phyloP scores from a whole-genome alignment of 2,113 vertebrate species.

The Aspiorhynchus laticeps region DNA sequence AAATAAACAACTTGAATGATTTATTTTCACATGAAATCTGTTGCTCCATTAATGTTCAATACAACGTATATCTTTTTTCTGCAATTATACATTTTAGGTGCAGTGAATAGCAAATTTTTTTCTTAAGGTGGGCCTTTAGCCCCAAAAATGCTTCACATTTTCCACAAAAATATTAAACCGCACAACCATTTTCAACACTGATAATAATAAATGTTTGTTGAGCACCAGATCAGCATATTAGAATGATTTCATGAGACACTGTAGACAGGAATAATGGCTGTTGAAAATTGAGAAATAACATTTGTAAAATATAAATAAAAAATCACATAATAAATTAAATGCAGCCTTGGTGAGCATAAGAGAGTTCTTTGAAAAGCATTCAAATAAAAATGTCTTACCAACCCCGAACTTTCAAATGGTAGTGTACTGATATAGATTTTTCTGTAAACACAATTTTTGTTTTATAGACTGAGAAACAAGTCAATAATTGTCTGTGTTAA shows the following conservation, averaged over 20 bases:
- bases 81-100: too few species aligned
- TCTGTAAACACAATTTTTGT: neutral
- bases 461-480: neutral
- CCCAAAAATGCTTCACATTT: neutral
- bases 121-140: too few species aligned
- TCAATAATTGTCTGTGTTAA: neutral
- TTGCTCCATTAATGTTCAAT: too few species aligned
- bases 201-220: neutral
- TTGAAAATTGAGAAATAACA: neutral
- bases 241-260: neutral
- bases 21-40: too few species aligned
- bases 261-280: neutral
- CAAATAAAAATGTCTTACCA: neutral
- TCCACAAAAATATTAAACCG: neutral
- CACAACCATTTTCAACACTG: neutral
- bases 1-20: too few species aligned
- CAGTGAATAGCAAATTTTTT: too few species aligned
- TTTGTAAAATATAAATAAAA: neutral
- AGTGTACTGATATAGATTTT: neutral
- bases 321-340: neutral
- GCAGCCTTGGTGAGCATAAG: neutral
- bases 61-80: too few species aligned
- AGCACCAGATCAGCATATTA: neutral
- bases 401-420: neutral
- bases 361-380: neutral